phyloP scores from a whole-genome alignment of 2,113 vertebrate species.

The Thomomys bottae region DNA sequence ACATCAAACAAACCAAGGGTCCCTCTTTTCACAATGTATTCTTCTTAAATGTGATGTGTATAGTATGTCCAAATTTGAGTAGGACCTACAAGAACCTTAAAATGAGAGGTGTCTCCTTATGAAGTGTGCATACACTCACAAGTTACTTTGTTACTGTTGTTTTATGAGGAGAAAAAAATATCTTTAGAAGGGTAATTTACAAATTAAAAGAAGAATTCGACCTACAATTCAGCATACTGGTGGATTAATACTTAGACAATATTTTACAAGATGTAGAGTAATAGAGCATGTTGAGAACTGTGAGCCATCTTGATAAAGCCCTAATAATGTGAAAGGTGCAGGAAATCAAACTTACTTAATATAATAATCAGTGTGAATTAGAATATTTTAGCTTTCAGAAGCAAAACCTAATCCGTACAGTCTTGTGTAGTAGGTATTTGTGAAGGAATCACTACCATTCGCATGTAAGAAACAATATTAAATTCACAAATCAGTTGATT shows the following conservation, averaged over 20 bases:
- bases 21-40: no score
- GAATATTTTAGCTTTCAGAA: neutral
- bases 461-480: neutral
- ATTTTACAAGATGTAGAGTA: neutral
- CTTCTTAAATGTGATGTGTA: neutral
- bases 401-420: neutral
- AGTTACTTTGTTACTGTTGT: neutral
- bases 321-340: neutral
- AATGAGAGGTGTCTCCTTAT: neutral
- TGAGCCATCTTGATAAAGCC: neutral
- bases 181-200: neutral
- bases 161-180: neutral
- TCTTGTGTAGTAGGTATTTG: neutral
- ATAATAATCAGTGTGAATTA: neutral
- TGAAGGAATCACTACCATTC: neutral
- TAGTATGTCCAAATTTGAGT: neutral
- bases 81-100: neutral
- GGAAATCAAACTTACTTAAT: neutral
- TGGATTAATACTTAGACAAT: slow-evolving; percentile 1
- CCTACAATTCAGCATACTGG: neutral
- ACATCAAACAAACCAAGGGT: neutral
- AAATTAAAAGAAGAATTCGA: neutral
- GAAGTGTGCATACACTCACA: neutral
- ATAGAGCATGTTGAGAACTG: neutral
- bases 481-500: neutral